Conservation (phyloP, 2,797 vertebrate species). For the Chrosomus eos region DNA sequence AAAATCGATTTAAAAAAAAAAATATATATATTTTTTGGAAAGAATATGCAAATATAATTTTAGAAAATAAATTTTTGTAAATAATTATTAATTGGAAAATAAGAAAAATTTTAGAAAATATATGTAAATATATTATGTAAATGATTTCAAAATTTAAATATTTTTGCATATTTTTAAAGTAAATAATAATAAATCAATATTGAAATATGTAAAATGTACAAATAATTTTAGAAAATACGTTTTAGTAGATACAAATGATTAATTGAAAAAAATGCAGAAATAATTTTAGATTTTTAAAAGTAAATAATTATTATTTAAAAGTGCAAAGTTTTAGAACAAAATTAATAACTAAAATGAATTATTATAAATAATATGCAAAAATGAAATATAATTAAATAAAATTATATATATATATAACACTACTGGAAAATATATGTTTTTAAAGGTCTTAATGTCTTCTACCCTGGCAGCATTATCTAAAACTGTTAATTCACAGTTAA, state of each 20-base stretch:
- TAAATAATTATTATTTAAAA: background rate
- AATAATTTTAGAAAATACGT: background rate
- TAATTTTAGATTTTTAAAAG: fast-evolving
- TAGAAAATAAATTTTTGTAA: background rate
- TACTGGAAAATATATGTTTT: background rate
- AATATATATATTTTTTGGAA: no score
- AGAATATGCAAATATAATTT: background rate
- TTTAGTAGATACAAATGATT: background rate
- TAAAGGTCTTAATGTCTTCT: background rate
- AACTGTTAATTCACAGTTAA: no score
- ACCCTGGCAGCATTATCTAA: background rate
- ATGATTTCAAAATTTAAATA: no score
- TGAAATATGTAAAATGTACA: background rate
- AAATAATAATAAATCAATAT: no score
- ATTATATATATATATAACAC: background rate
- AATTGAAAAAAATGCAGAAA: background rate
- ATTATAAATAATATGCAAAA: background rate
- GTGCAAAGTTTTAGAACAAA: background rate
- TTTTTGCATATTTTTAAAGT: background rate
- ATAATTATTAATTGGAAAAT: no score
- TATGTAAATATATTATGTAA: no score
- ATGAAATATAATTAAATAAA: no score
- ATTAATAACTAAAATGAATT: background rate
- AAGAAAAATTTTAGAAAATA: no score
- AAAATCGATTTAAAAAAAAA: no score